Base-by-base conservation (phyloP, 2,888 invertebrate species). In the Sphaerophoria taeniata region DNA sequence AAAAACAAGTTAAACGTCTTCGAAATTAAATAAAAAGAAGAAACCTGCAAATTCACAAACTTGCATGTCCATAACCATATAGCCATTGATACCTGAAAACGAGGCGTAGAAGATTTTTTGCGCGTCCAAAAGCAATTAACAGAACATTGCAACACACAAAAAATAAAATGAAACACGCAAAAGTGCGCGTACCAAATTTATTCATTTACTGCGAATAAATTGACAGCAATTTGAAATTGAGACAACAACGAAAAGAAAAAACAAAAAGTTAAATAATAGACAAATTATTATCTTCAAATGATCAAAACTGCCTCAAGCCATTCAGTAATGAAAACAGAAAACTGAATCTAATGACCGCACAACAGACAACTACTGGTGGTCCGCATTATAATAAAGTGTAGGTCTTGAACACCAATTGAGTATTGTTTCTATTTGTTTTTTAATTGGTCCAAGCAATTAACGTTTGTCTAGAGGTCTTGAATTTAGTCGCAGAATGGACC, bases 401-500 rank as follows among this genome's bases (percentile, higher is more conserved):
- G 56, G 56, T 61, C 69, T 70, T 65, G 75, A 70, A 56, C 65
- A 75, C 24, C 56, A 80, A 70, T 80, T 76, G 65, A 70, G 56
- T 33, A 43, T 75, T 70, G 6, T 24, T 60, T 58, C 6, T 33
- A n/a, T 45, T 56, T 16, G 11, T 58, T 2, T 58, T 58, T 67
- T 67, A 71, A 81, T 76, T 81, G 58, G 65, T 71, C n/a, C 56
- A 76, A 81, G 51, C 63, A 65, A 71, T 71, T 71, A 71, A 81
- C 63, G 69, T 34, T 56, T 67, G 36, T 67, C 49, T 51, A 51
- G 65, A 34, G 33, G 39, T 65, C 56, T 36, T 24, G 24, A 24
- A 24, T 24, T 24, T 24, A 24, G 24, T 24, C 24, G 24, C 24
- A 24, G 24, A 24, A 47, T 43, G 16, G 36, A 47, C 34, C 6